Percentiles rank a stretch among this genome's conserved stretches.
These are phyloP conservation scores for Pseudomyrmex flavicornis DNA, from an alignment of 1,140 invertebrate species.

Conservation along the genomic window DNA sequence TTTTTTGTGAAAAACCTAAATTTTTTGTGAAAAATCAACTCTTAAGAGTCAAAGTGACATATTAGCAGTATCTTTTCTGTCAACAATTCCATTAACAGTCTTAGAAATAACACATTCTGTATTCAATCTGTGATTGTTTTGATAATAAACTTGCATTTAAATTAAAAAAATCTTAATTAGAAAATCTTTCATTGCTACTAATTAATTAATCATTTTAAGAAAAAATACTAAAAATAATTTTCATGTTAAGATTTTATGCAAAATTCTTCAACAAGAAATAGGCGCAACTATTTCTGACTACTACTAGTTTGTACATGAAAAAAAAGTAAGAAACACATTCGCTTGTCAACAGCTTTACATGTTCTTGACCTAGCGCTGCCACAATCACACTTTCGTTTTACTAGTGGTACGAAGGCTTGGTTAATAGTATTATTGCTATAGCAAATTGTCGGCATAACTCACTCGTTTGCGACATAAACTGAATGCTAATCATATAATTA, in stretches of 20 bases:
- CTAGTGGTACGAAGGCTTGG: slow-evolving; percentile 38
- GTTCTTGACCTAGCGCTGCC: slow-evolving; percentile 75
- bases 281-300: background rate
- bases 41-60: no score
- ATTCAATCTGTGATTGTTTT: no score
- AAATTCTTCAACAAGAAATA: background rate
- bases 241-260: background rate
- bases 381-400: slow-evolving; percentile 72
- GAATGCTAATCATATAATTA: slow-evolving; percentile 43
- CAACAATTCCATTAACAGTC: no score
- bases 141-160: no score
- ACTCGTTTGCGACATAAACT: slow-evolving; percentile 17
- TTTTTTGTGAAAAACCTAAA: no score
- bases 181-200: no score
- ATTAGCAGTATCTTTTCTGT: no score
- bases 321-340: slow-evolving; percentile 19
- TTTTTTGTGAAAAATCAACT: no score
- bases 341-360: slow-evolving; percentile 33
- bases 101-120: no score
- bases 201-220: no score
- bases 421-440: background rate
- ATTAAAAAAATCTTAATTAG: no score
- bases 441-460: background rate
- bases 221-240: no score
- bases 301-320: background rate